Conservation (phyloP, 2,113 vertebrate genomes). For the Saguinus imperator region DNA sequence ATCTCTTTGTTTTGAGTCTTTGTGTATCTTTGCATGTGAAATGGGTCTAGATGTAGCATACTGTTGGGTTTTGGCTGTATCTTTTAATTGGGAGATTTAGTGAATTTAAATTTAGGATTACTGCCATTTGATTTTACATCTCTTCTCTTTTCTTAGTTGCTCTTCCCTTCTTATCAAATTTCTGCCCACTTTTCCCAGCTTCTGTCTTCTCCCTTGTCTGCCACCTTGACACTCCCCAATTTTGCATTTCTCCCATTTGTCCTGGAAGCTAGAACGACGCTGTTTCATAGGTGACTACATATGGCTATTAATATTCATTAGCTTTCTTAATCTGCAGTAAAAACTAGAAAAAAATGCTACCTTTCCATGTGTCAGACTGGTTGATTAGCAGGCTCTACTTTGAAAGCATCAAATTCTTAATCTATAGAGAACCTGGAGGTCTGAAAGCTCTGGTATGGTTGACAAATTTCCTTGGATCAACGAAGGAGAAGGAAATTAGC, state of each 20-base stretch:
- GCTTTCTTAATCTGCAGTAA: conserved; percentile 46
- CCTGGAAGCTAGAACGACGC: conserved; percentile 27
- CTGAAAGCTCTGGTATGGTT: neutral
- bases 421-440: neutral
- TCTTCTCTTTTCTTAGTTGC: neutral
- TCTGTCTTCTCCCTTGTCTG: neutral
- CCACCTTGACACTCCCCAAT: neutral
- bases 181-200: neutral
- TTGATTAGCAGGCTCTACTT: conserved; percentile 33
- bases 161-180: neutral
- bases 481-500: conserved; percentile 6
- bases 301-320: conserved; percentile 72
- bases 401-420: conserved; percentile 33
- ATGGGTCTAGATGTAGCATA: no score
- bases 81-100: no score
- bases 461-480: conserved; percentile 10
- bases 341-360: conserved; percentile 33
- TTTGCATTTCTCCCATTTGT: neutral
- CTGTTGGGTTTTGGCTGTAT: no score
- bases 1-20: no score
- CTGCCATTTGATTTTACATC: no score
- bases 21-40: no score
- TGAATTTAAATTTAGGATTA: no score
- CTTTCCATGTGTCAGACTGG: conserved; percentile 50
- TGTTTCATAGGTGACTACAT: conserved; percentile 61